phyloP scores from a whole-genome alignment of 2,113 vertebrate genomes.

The Pygoscelis adeliae region DNA sequence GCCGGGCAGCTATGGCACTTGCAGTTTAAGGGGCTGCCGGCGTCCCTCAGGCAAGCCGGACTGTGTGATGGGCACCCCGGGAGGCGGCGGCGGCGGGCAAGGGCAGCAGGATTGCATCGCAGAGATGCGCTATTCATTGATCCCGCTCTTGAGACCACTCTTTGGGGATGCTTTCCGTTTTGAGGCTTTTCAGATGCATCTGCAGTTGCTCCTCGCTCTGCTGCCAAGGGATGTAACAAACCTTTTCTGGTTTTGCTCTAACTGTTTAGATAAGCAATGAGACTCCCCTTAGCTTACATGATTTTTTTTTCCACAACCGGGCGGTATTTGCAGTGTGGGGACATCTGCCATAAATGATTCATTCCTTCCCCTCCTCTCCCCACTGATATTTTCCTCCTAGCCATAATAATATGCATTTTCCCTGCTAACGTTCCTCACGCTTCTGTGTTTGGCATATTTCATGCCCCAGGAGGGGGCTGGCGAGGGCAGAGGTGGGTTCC shows the following conservation, averaged over 20 bases:
- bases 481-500: not conserved
- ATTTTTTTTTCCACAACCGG: not conserved
- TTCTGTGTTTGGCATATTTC: not conserved
- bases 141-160: not conserved
- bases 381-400: not conserved
- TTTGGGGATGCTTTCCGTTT: not conserved
- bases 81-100: accelerated
- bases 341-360: slow-evolving; percentile 30
- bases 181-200: not conserved
- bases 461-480: not conserved
- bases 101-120: not conserved
- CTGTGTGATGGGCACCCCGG: accelerated
- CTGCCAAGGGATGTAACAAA: not conserved
- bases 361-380: not conserved
- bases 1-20: not conserved
- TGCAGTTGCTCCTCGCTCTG: not conserved
- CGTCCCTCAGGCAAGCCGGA: not conserved
- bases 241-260: not conserved
- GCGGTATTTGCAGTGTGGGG: not conserved
- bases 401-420: not conserved
- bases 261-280: not conserved
- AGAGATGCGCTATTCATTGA: not conserved
- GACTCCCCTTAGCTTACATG: not conserved
- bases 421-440: not conserved
- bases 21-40: not conserved